These are phyloP conservation scores for Lemur catta DNA, from an alignment of 2,797 vertebrate species.

Conservation along the genomic window DNA sequence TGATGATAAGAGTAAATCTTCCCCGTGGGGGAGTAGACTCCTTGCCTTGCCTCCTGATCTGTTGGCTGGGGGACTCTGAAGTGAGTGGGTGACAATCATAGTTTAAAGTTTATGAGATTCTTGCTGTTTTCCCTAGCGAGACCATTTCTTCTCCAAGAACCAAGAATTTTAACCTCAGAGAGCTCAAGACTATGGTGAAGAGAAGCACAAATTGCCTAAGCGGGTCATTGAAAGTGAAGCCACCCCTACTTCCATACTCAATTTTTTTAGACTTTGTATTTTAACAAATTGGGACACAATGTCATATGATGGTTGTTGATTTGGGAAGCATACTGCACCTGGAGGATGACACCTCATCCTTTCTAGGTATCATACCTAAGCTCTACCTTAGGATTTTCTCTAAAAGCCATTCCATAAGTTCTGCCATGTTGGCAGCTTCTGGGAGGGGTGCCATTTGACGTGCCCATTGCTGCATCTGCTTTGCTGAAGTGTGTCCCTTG, in stretches of 20 bases:
- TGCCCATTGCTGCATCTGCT: background rate
- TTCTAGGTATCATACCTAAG: background rate
- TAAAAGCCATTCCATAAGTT: background rate
- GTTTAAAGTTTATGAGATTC: background rate
- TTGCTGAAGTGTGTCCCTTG: background rate
- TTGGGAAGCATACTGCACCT: background rate
- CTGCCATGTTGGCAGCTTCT: background rate
- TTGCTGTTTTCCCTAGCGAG: background rate
- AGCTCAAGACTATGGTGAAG: background rate
- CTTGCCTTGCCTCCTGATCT: background rate
- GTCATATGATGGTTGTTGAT: background rate
- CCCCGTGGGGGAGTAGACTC: background rate
- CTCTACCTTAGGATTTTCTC: background rate
- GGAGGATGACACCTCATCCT: background rate
- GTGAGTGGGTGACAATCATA: background rate
- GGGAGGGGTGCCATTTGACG: background rate
- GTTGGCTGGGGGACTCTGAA: background rate
- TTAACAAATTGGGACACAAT: background rate
- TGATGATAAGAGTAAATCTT: background rate
- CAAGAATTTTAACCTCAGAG: background rate
- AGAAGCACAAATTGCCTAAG: background rate
- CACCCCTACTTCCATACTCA: background rate
- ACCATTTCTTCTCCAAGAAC: background rate
- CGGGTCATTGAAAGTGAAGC: background rate
- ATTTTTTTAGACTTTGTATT: background rate